A percentile compares a stretch with the other conserved stretches of the same genome.
Evolutionary conservation across 2,888 invertebrate genomes (phyloP).

Genomic region (Agrochola macilenta): DNA sequence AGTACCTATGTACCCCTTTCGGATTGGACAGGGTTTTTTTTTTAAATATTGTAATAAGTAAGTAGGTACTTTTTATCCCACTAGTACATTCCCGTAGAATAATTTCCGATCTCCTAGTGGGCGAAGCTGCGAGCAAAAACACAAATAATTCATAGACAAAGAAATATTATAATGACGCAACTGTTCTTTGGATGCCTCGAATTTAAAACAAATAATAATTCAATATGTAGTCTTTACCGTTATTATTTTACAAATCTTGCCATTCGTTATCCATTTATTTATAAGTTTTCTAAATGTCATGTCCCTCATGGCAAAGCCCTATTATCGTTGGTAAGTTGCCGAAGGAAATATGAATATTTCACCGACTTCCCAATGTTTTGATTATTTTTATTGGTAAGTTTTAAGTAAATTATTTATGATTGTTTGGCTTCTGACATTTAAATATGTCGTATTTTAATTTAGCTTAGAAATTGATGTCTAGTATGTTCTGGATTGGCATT

Average conservation of each 20-base stretch:
- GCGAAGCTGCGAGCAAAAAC: too few species aligned
- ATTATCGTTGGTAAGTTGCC: slow-evolving; percentile 23
- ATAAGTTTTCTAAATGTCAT: slow-evolving; percentile 34
- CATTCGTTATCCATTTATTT: slow-evolving; percentile 17
- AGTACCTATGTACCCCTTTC: too few species aligned
- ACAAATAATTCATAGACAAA: neutral
- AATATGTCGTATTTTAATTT: too few species aligned
- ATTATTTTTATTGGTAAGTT: slow-evolving; percentile 1
- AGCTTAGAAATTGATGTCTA: too few species aligned
- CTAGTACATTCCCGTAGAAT: neutral
- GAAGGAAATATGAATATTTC: slow-evolving; percentile 7
- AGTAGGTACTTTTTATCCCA: neutral
- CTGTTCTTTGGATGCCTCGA: neutral
- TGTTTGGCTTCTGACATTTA: too few species aligned
- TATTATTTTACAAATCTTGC: slow-evolving; percentile 5
- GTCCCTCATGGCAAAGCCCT: slow-evolving; percentile 11
- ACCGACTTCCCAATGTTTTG: neutral
- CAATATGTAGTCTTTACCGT: neutral
- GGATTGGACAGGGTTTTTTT: too few species aligned
- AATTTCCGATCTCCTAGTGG: neutral
- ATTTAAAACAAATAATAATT: neutral
- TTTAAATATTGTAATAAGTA: too few species aligned
- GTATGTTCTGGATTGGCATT: too few species aligned
- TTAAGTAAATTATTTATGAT: too few species aligned
- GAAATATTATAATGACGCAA: neutral